Evolutionary conservation across 1,140 invertebrate genomes (phyloP), one percentile per base, ranked within the genome.

Genomic region (Drosophila bifasciata): DNA sequence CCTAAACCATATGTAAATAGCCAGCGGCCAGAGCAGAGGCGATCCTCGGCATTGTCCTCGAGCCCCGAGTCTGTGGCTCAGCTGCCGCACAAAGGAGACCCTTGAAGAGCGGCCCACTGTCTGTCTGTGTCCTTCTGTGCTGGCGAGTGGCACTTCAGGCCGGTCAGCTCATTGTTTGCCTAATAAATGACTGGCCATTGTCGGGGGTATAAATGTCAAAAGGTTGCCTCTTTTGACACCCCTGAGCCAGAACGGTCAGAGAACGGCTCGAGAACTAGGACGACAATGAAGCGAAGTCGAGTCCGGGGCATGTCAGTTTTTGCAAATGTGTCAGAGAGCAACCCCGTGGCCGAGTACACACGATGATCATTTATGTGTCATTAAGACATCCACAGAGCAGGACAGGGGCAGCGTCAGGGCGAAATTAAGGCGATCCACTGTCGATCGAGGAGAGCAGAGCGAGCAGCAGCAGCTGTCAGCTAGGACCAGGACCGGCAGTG

Each of bases 341-440:
- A 79, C 67, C 80, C 72, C 72, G 75, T 64, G 32, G 28, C 32
- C 11, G 32, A 13, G 32, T 13, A 36, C 32, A 36, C 49, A 53
- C 79, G 50, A 55, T 58, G 80, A 80, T 85, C 80, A 80, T 86
- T 85, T 85, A 85, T 77, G 81, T 80, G 80, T 63, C 81, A 85
- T 85, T 85, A 86, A 74, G 71, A 75, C 55, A 41, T 68, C 50
- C 64, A 40, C 46, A 23, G 13, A 45, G 51, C 51, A 28, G 68
- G 66, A 51, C 51, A 48, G 44, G 68, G 66, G 48, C 51, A 48
- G 44, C 6, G 11, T 13, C 32, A 36, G 32, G 32, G 32, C 32
- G 32, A 36, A 36, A 36, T 36, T 36, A 36, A 36, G 32, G 32
- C 32, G 32, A 36, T 5, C 11, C 32, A 11, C 9, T 16, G 40